Evolutionary conservation across 2,113 vertebrate genomes (phyloP).

Genomic region (Prunella fulvescens): DNA sequence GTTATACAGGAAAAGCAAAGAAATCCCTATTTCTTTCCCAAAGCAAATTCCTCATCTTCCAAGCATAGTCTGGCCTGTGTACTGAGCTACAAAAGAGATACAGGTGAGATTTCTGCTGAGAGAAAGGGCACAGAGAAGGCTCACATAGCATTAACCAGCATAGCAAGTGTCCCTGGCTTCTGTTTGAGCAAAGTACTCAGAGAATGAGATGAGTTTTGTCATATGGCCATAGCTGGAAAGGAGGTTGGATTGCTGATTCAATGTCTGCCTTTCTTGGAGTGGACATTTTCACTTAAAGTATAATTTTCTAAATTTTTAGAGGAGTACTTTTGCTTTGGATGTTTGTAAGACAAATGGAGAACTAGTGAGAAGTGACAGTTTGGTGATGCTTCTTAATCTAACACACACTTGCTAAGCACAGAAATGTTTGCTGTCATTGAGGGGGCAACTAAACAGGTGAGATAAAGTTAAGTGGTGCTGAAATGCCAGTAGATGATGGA

Average conservation of each 20-base stretch:
- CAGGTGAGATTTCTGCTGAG: not conserved
- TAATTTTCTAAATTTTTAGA: not conserved
- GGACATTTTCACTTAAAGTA: not conserved
- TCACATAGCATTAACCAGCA: not conserved
- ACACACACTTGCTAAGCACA: not conserved
- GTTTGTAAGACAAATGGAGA: not conserved
- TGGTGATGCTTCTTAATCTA: not conserved
- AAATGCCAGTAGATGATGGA: not conserved
- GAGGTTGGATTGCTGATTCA: not conserved
- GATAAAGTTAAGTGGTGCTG: not conserved
- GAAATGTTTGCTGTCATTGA: not conserved
- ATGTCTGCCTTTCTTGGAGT: not conserved
- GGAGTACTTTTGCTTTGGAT: not conserved
- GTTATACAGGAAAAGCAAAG: not conserved
- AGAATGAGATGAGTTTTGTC: fast-evolving
- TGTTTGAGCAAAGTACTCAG: not conserved
- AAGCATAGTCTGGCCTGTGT: fast-evolving
- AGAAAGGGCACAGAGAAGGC: not conserved
- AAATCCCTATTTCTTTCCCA: not conserved
- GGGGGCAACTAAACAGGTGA: not conserved
- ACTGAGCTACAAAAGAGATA: not conserved
- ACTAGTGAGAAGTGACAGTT: not conserved
- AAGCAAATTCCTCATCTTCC: not conserved
- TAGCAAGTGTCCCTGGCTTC: not conserved
- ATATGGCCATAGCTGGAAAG: not conserved